These are phyloP conservation scores for Charadrius vociferus DNA, from an alignment of 2,113 vertebrate genomes.

Conservation along the genomic window DNA sequence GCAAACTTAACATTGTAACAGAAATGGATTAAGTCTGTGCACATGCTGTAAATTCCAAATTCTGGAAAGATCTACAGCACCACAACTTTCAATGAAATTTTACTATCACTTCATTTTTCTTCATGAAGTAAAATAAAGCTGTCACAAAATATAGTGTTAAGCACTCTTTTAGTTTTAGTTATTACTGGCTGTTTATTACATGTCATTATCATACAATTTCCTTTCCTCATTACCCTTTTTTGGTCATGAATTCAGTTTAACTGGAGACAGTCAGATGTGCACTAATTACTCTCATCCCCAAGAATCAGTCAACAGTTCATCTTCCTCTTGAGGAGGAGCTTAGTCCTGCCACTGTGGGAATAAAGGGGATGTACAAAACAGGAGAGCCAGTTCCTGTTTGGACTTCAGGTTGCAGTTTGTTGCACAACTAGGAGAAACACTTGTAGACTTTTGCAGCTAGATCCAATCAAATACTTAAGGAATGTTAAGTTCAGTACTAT, in stretches of 20 bases:
- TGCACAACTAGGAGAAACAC: background rate
- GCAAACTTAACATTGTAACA: background rate
- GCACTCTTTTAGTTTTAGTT: background rate
- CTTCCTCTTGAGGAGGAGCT: background rate
- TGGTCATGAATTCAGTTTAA: background rate
- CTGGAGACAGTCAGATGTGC: background rate
- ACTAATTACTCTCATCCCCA: background rate
- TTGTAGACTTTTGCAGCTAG: background rate
- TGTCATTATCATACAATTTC: background rate
- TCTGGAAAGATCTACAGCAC: background rate
- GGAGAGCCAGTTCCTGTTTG: background rate
- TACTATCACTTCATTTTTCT: background rate
- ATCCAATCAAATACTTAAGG: background rate
- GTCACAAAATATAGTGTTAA: background rate
- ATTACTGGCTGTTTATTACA: background rate
- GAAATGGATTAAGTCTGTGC: background rate
- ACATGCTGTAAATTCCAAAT: background rate
- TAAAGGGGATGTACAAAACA: background rate
- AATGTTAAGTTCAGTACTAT: background rate
- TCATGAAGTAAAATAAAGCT: background rate
- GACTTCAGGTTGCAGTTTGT: background rate
- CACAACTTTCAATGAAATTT: background rate
- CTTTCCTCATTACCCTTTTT: background rate
- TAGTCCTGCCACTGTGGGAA: background rate
- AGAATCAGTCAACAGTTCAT: background rate